Percentiles rank a stretch among this genome's conserved stretches.
These are phyloP conservation scores for Marmota flaviventris DNA, from an alignment of 2,113 vertebrate species.

Conservation along the genomic window DNA sequence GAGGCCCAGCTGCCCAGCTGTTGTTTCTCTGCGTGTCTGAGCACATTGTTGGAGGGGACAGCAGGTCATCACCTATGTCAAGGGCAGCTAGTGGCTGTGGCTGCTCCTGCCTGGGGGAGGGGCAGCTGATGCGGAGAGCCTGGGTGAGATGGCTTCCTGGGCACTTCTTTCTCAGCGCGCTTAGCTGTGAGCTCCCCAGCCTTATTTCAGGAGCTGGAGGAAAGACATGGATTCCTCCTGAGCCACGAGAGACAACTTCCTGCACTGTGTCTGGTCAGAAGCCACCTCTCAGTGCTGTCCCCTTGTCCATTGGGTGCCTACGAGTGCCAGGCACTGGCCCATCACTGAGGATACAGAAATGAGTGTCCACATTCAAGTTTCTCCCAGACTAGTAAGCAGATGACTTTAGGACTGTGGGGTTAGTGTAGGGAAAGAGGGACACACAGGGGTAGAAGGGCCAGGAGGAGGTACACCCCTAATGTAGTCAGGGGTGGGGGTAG, in stretches of 20 bases:
- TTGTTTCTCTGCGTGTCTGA: conserved; percentile 78
- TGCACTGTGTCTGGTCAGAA: neutral
- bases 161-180: neutral
- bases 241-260: neutral
- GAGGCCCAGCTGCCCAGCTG: conserved; percentile 81
- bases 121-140: neutral
- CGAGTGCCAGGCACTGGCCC: neutral
- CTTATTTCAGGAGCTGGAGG: neutral
- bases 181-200: neutral
- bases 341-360: neutral
- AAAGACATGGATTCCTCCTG: too few relatives aligned
- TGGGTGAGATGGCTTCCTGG: neutral
- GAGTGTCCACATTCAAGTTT: neutral
- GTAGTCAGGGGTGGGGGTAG: neutral
- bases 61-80: conserved; percentile 46
- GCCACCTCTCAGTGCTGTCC: neutral
- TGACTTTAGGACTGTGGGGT: accelerated
- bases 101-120: neutral
- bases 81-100: neutral
- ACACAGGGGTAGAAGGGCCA: accelerated
- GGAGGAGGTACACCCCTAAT: neutral
- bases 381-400: neutral
- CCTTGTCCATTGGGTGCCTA: neutral
- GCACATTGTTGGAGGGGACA: conserved; percentile 65
- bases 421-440: neutral